Percentiles rank a stretch among this genome's conserved stretches.
Evolutionary conservation across 2,888 invertebrate genomes (phyloP).

Genomic region (Blomia tropicalis): DNA sequence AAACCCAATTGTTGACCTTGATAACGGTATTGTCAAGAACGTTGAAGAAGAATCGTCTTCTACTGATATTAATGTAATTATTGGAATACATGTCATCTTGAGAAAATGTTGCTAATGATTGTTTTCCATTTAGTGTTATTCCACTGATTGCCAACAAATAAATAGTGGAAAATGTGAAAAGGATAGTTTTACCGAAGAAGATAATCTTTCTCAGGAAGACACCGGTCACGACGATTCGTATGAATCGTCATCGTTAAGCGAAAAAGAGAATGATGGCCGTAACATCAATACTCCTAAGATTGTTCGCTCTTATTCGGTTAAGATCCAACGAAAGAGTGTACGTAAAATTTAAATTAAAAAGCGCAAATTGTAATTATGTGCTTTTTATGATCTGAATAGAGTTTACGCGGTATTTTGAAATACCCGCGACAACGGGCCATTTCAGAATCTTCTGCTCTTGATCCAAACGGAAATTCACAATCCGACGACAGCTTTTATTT

Average conservation of each 20-base stretch:
- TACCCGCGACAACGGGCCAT: not conserved
- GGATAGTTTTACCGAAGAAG: too few species aligned
- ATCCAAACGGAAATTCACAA: not conserved
- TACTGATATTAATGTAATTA: not conserved
- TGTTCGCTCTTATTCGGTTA: too few species aligned
- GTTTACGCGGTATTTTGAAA: conserved; percentile 2
- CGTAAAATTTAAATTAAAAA: not conserved
- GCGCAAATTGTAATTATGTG: not conserved
- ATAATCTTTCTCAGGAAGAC: not conserved
- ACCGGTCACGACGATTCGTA: too few species aligned
- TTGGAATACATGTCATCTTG: too few species aligned
- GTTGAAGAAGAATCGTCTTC: not conserved
- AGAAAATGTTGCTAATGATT: too few species aligned
- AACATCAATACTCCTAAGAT: too few species aligned
- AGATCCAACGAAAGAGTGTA: not conserved
- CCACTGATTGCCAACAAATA: too few species aligned
- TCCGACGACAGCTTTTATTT: not conserved
- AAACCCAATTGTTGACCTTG: too few species aligned
- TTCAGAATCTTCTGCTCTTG: not conserved
- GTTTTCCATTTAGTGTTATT: too few species aligned
- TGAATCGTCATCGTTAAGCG: too few species aligned
- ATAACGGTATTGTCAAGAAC: not conserved
- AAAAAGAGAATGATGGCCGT: too few species aligned
- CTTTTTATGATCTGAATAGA: not conserved
- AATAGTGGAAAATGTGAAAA: too few species aligned